These are phyloP conservation scores for Eulemur mongoz DNA, from an alignment of 2,797 vertebrate genomes.

Conservation along the genomic window DNA sequence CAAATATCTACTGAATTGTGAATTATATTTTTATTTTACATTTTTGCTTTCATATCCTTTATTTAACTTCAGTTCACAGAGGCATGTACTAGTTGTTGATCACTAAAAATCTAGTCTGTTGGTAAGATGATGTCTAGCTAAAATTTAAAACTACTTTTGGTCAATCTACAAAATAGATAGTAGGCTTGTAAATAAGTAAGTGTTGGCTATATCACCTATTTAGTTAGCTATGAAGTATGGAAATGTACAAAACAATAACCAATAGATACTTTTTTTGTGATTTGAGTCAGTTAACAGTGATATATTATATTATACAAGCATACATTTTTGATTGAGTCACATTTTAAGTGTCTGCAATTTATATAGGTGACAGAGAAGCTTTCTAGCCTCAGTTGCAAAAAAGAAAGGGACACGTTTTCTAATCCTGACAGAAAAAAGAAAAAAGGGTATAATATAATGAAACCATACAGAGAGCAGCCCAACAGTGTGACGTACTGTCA, in stretches of 20 bases:
- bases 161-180: constrained; percentile 15
- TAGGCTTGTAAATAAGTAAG: background rate
- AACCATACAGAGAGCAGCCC: background rate
- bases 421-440: background rate
- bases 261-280: background rate
- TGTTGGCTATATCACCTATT: background rate
- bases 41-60: constrained; percentile 26
- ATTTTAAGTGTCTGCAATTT: constrained; percentile 22
- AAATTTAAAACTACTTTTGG: background rate
- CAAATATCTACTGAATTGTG: background rate
- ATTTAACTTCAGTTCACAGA: constrained; percentile 21
- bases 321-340: background rate
- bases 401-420: background rate
- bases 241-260: background rate
- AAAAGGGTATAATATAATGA: background rate
- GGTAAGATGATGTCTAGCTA: background rate
- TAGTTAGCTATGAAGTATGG: background rate
- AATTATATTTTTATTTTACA: background rate
- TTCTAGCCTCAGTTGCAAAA: background rate
- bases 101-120: background rate
- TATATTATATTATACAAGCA: background rate
- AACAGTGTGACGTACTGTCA: background rate
- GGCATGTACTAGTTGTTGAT: background rate
- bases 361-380: background rate
- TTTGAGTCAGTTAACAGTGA: background rate